Conservation (phyloP, 53 echinoderm and acorn worm species). For the Patiria pectinifera region DNA sequence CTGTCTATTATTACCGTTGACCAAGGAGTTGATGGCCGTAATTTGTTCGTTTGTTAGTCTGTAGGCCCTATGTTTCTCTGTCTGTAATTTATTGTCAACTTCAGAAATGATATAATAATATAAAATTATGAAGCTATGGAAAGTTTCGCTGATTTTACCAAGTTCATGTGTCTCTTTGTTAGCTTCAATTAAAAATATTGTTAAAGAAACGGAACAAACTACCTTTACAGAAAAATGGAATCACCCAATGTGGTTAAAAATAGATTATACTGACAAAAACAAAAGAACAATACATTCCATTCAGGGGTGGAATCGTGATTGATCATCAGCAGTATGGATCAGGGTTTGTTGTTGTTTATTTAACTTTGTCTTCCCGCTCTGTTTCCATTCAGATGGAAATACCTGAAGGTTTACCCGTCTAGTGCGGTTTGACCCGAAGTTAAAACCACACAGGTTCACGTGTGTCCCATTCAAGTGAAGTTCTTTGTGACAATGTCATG, state of each 20-base stretch:
- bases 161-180: no score
- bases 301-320: not conserved
- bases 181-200: not conserved
- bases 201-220: not conserved
- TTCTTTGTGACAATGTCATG: not conserved
- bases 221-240: not conserved
- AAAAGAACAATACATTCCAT: constrained; percentile 5
- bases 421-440: constrained; percentile 19
- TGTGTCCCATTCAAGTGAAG: not conserved
- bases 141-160: no score
- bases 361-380: not conserved
- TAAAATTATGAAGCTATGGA: no score
- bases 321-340: constrained; percentile 4
- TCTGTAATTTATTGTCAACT: no score
- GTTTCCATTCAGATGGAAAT: not conserved
- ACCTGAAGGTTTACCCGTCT: constrained; percentile 11
- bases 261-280: not conserved
- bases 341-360: not conserved
- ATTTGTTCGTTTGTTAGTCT: no score
- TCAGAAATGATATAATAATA: no score
- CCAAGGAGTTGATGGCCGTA: no score
- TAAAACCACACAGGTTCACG: not conserved
- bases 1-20: no score
- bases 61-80: no score
- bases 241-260: not conserved